A percentile compares a stretch with the other conserved stretches of the same genome.
phyloP scores from a whole-genome alignment of 1,140 invertebrate species.

The Myzus persicae region DNA sequence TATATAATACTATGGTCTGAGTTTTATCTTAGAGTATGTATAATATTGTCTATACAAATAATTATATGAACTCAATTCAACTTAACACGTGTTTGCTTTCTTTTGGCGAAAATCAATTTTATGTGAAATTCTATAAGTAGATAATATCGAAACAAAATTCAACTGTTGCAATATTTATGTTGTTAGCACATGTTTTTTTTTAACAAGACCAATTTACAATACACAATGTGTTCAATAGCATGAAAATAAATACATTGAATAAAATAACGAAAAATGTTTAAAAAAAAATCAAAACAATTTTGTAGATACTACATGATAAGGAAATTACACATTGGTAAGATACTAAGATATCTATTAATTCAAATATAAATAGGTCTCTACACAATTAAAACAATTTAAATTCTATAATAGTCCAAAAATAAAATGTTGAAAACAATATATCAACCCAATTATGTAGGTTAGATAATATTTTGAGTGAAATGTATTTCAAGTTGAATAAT shows the following conservation, averaged over 20 bases:
- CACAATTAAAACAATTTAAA: not conserved
- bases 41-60: not conserved
- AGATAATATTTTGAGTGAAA: no score
- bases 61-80: not conserved
- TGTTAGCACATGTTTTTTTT: not conserved
- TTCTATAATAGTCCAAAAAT: no score
- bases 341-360: not conserved
- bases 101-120: not conserved
- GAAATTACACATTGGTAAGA: not conserved
- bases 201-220: no score
- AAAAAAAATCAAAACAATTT: no score
- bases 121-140: not conserved
- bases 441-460: not conserved
- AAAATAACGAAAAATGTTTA: no score
- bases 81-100: not conserved
- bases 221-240: no score
- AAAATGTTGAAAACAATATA: not conserved
- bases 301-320: no score
- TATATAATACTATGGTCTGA: not conserved
- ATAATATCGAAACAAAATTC: not conserved
- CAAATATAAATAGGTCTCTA: not conserved
- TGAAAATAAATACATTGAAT: not conserved
- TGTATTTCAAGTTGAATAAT: no score
- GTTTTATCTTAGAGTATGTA: conserved; percentile 5
- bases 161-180: not conserved